Percentiles rank a stretch among this genome's conserved stretches.
These are phyloP conservation scores for Boloria euphrosyne DNA, from an alignment of 2,888 invertebrate genomes.

Conservation along the genomic window DNA sequence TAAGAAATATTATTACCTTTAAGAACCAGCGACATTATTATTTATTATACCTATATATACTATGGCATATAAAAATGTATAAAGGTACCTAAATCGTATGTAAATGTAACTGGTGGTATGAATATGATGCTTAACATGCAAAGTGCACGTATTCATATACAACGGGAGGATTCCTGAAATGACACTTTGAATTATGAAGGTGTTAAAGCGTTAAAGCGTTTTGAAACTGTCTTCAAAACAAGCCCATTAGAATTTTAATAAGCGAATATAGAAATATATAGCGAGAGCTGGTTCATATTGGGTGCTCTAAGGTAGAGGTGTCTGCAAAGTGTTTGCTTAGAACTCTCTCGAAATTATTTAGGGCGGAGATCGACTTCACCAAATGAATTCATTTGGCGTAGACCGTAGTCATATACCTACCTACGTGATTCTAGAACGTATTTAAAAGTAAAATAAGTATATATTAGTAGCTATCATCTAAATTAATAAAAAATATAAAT, in stretches of 20 bases:
- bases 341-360: conserved; percentile 5
- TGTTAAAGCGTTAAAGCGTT: neutral
- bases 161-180: conserved; percentile 1
- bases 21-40: no score
- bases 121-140: neutral
- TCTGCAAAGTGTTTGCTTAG: conserved; percentile 8
- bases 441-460: no score
- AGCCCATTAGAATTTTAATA: conserved; percentile 12
- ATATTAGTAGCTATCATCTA: no score
- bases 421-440: no score
- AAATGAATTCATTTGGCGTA: neutral
- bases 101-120: neutral
- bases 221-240: neutral
- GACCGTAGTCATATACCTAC: no score
- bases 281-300: neutral
- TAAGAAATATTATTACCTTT: no score
- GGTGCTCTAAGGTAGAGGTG: conserved; percentile 5
- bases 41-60: no score
- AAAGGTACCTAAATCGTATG: neutral
- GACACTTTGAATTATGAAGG: neutral
- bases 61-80: neutral
- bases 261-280: neutral
- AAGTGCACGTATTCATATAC: neutral
- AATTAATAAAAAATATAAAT: no score
- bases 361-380: neutral